Base-by-base conservation (phyloP, 2,113 vertebrate species). In the Columba janthina region DNA sequence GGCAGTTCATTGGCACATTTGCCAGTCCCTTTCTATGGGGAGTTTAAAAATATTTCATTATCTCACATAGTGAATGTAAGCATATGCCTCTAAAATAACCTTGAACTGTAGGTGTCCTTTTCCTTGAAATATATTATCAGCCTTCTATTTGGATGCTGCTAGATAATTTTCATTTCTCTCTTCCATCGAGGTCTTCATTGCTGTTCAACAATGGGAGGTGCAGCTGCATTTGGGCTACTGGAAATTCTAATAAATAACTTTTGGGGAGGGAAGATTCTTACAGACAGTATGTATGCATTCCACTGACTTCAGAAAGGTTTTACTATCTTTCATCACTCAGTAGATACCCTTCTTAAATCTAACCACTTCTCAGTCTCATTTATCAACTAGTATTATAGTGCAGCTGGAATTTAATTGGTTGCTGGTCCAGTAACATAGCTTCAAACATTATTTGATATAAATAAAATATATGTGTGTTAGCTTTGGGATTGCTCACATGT, bases 401-500 rank as follows among this genome's bases (percentile, higher is more conserved):
- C 31, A 73, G 51, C 36, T 81, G 56, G 12, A 84, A 81, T n/a
- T 44, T 34, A 72, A 85, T 5, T 65, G 50, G 5, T 36, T 83
- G 26, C 12, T 34, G 57, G 36, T 65, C 40, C 25, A 70, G 62
- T 50, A 94, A 65, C 13, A 40, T 6, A 36, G 21, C 38, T 79
- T 67, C 29, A 72, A 75, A 61, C 5, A 44, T 51, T 58, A 58
- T 81, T n/a, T 72, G 22, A 32, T 20, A 57, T 34, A 4, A 89
- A 73, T 38, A 79, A 4, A 89, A 73, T 38, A 79, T 24, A 50
- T 8, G 2, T 50, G 42, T 26, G 40, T 21, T 54, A 62, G 14
- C 67, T 82, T 85, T 3, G 15, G 24, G 50, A 72, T 38, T 0
- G 0, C 10, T 65, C 19, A 34, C 38, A 65, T 0, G 0, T 44